Percentiles rank a stretch among this genome's conserved stretches.
These are phyloP conservation scores for Teleiodes luculella DNA, from an alignment of 2,888 invertebrate genomes.

Conservation along the genomic window DNA sequence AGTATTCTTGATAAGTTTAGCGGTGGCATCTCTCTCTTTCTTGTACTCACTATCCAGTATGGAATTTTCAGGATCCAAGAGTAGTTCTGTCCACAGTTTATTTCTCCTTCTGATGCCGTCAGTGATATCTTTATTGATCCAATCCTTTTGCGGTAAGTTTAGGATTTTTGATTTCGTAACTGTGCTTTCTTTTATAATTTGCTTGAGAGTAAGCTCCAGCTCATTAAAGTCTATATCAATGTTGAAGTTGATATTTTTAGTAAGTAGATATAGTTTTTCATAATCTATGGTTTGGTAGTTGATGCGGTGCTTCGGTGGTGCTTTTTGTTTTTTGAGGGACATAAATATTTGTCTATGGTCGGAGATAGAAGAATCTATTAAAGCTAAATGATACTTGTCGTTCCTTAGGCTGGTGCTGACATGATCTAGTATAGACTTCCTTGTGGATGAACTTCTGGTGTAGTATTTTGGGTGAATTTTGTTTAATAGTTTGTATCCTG, in stretches of 20 bases:
- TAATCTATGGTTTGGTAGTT: slow-evolving; percentile 21
- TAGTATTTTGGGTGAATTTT: slow-evolving; percentile 20
- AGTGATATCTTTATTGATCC: slow-evolving; percentile 5
- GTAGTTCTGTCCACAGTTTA: slow-evolving; percentile 1
- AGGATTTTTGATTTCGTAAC: slow-evolving; percentile 12
- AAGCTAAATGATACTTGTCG: slow-evolving; percentile 18
- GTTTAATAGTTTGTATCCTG: slow-evolving; percentile 22
- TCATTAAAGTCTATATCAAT: background rate
- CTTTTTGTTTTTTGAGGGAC: slow-evolving; percentile 19
- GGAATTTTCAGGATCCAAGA: background rate
- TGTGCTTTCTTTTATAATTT: background rate
- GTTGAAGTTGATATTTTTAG: background rate
- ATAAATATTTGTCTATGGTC: slow-evolving; percentile 24
- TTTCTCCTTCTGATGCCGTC: slow-evolving; percentile 6
- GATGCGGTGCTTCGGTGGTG: slow-evolving; percentile 10
- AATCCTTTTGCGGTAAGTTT: slow-evolving; percentile 16
- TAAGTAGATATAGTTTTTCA: slow-evolving; percentile 9
- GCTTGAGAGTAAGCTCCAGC: background rate
- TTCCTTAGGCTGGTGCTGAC: slow-evolving; percentile 20
- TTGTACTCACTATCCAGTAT: background rate
- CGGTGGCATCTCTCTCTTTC: background rate
- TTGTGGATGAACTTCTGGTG: slow-evolving; percentile 16
- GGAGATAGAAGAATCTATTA: slow-evolving; percentile 18
- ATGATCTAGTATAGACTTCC: slow-evolving; percentile 25
- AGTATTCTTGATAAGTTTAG: slow-evolving; percentile 1